Conservation (phyloP, 2,797 vertebrate genomes). For the Periparus ater region DNA sequence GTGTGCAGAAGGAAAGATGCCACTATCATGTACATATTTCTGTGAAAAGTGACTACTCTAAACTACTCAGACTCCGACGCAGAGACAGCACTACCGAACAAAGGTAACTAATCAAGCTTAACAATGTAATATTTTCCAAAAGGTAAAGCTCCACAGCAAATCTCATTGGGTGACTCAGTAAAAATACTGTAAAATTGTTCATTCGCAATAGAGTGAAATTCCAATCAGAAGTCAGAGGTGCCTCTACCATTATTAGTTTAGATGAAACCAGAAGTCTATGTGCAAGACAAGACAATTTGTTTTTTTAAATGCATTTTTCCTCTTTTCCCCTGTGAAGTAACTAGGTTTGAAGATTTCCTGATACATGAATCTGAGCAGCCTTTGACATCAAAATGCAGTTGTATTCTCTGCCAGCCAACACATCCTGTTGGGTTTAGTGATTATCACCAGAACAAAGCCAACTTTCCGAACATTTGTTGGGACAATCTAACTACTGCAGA, state of each 20-base stretch:
- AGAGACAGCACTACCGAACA: not conserved
- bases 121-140: not conserved
- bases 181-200: not conserved
- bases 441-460: not conserved
- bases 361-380: not conserved
- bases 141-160: not conserved
- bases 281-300: not conserved
- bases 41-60: not conserved
- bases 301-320: not conserved
- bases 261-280: not conserved
- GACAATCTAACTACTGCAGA: not conserved
- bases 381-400: not conserved
- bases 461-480: not conserved
- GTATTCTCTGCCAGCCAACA: not conserved
- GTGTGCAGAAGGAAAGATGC: not conserved
- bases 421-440: not conserved
- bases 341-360: not conserved
- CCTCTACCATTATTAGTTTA: not conserved
- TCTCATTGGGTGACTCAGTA: not conserved
- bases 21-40: not conserved
- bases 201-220: not conserved
- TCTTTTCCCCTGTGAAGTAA: not conserved
- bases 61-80: not conserved
- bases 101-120: not conserved
- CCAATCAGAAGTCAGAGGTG: not conserved